phyloP scores from a whole-genome alignment of 1,140 invertebrate species.

The Drosophila mauritiana region DNA sequence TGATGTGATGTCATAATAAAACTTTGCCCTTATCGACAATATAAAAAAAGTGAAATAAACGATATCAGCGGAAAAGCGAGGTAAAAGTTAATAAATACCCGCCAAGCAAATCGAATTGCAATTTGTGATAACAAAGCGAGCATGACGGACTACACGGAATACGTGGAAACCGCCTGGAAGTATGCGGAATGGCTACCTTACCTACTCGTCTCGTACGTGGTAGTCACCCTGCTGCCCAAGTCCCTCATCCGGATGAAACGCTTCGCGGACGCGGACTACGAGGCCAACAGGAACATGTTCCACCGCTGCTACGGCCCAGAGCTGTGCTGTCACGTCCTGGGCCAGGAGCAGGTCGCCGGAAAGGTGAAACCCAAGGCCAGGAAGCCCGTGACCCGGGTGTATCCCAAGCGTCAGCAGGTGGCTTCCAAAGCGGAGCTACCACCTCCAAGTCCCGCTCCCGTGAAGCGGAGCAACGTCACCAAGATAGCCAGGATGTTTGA shows the following conservation, averaged over 20 bases:
- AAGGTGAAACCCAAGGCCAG: conserved; percentile 65
- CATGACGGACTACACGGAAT: conserved; percentile 54
- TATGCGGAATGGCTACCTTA: conserved; percentile 62
- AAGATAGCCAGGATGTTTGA: conserved; percentile 82
- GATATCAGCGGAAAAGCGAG: conserved; percentile 30
- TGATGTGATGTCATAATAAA: conserved; percentile 59
- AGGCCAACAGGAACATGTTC: conserved; percentile 66
- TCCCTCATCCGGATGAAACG: conserved; percentile 68
- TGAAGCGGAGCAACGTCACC: conserved; percentile 74
- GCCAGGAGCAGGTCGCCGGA: conserved; percentile 40
- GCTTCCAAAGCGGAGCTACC: conserved; percentile 5
- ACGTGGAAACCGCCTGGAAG: conserved; percentile 60
- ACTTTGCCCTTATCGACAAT: conserved; percentile 58
- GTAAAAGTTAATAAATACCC: conserved; percentile 50
- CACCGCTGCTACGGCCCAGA: conserved; percentile 81
- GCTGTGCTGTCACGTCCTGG: conserved; percentile 64
- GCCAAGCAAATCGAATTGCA: conserved; percentile 46
- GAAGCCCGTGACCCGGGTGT: conserved; percentile 77
- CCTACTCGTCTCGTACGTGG: conserved; percentile 62
- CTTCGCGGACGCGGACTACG: conserved; percentile 74
- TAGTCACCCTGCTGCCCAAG: conserved; percentile 76
- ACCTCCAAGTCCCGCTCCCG: conserved; percentile 13
- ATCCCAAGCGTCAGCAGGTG: conserved; percentile 66
- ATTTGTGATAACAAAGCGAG: conserved; percentile 40
- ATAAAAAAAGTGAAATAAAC: conserved; percentile 19